phyloP scores from a whole-genome alignment of 2,888 invertebrate genomes.

The Drosophila quinaria region DNA sequence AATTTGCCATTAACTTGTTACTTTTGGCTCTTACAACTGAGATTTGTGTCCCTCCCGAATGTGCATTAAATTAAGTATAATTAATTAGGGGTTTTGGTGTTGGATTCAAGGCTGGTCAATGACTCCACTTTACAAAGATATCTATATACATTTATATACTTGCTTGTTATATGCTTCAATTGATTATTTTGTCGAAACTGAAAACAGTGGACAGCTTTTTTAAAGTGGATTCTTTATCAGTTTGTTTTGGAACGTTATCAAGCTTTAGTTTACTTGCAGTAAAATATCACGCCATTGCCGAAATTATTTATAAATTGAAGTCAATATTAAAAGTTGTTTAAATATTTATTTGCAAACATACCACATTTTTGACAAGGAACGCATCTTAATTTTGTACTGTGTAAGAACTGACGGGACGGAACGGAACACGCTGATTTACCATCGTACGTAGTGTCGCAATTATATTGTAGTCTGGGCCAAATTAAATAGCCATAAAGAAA shows the following conservation, averaged over 20 bases:
- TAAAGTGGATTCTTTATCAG: conserved; percentile 10
- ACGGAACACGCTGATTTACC: conserved; percentile 14
- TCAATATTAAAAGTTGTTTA: not conserved
- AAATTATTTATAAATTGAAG: not conserved
- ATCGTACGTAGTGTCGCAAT: conserved; percentile 34
- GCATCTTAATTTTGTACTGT: no score
- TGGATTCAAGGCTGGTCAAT: conserved; percentile 37
- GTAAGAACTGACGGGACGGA: not conserved
- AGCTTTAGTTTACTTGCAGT: not conserved
- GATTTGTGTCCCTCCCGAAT: conserved; percentile 36
- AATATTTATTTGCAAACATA: not conserved
- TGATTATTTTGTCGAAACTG: not conserved
- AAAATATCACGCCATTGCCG: not conserved
- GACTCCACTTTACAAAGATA: conserved; percentile 4
- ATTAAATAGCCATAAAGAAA: conserved; percentile 48
- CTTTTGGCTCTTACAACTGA: conserved; percentile 37
- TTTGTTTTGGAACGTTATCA: not conserved
- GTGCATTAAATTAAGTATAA: conserved; percentile 28
- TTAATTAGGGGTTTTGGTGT: conserved; percentile 25
- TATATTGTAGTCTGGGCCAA: conserved; percentile 28
- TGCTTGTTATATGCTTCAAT: not conserved
- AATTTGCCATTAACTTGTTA: conserved; percentile 54
- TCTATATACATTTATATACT: not conserved
- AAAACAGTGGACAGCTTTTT: not conserved
- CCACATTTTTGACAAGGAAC: not conserved